Base-by-base conservation (phyloP, 2,888 invertebrate genomes). In the Thalpophila matura region DNA sequence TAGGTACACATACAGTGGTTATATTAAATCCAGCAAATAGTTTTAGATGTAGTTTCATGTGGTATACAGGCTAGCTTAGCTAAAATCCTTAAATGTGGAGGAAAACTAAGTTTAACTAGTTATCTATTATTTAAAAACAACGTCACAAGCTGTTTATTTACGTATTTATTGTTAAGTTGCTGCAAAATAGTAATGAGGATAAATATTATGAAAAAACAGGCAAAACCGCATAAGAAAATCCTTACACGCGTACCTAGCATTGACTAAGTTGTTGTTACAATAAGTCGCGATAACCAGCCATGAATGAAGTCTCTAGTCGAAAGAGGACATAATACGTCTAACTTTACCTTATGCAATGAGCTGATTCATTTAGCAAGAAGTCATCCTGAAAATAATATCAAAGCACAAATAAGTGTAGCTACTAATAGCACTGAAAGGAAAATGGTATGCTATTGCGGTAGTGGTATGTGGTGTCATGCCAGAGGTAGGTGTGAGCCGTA, bases 261-360 rank as follows among this genome's bases (percentile, higher is more conserved):
- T 79, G 78, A 80, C 73, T 80, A 78, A 80, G 59, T 66, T 80
- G 79, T 80, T 78, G 58, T 79, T 74, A 80, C 68, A 78, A 42
- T 60, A 62, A 16, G 42, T 40, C 0, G 18, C 42, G 78, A 78
- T 81, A 81, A 68, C 51, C 9, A n/a, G 35, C 42, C 57, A 73
- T 81, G 79, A 81, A 81, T 81, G 81, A 75, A 80, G 42, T 49
- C 43, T 38, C 29, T 27, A 50, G 43, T 45, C 53, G 20, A 58
- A 45, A 58, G 33, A 50, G 35, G 29, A 59, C 46, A 56, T 42
- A 47, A 35, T 43, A 37, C 29, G 22, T 59, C 58, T 67, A 71
- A 66, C 66, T 64, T 69, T 74, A 69, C 68, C 70, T 56, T 67
- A 77, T 61, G 51, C 37, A 78, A 74, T 55, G 22, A 10, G 9